These are phyloP conservation scores for Myopa testacea DNA, from an alignment of 2,888 invertebrate species.

Conservation along the genomic window DNA sequence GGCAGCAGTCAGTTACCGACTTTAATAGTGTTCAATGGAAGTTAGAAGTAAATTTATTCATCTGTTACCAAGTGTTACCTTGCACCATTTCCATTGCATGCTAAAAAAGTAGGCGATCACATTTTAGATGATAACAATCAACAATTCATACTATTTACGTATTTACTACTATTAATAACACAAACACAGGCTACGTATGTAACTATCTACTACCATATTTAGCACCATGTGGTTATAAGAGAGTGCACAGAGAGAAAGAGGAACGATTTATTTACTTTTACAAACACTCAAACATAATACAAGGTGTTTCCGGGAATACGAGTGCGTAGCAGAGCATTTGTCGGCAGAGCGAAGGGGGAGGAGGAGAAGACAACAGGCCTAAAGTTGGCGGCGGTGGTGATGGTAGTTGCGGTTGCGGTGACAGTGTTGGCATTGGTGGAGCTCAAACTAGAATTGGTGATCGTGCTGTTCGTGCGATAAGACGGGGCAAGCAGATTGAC, in stretches of 20 bases:
- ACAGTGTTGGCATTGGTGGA: not conserved
- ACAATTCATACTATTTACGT: too few species aligned
- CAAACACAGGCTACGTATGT: too few species aligned
- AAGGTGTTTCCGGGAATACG: conserved; percentile 64
- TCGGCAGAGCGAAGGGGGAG: conserved; percentile 54
- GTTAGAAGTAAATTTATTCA: not conserved
- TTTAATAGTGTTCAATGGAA: too few species aligned
- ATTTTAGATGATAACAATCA: too few species aligned
- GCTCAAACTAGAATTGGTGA: not conserved
- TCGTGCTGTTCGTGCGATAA: conserved; percentile 10
- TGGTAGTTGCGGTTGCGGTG: not conserved
- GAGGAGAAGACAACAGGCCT: conserved; percentile 22
- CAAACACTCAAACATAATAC: conserved; percentile 61
- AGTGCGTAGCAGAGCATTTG: conserved; percentile 59
- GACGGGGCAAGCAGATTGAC: not conserved
- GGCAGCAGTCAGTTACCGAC: too few species aligned
- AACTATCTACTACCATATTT: conserved; percentile 1
- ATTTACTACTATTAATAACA: too few species aligned
- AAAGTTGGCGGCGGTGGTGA: conserved; percentile 13
- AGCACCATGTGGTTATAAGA: conserved; percentile 27
- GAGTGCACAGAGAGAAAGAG: conserved; percentile 19
- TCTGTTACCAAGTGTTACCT: not conserved
- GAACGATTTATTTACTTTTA: conserved; percentile 33
- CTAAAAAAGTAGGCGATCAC: too few species aligned
- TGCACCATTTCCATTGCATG: too few species aligned